Base-by-base conservation (phyloP, 1,140 invertebrate genomes). In the Drosophila chauvacae region DNA sequence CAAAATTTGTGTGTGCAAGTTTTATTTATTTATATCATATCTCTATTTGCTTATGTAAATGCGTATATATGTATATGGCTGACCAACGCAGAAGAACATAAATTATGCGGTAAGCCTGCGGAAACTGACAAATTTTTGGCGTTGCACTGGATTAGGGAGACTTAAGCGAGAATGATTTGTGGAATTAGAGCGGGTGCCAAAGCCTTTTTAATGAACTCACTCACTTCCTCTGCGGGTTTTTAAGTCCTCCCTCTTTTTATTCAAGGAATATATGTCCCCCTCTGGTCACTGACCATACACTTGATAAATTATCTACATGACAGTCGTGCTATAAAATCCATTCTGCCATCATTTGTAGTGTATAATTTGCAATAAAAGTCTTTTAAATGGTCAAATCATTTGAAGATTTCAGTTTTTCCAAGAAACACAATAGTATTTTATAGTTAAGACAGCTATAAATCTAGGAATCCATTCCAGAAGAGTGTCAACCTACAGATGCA, bases 91-190 rank as follows among this genome's bases (percentile, higher is more conserved):
- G 28, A 41, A 20, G 30, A 50, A 42, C 66, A 72, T 72, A 72
- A 72, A 72, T 72, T 60, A 72, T 60, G 53, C 42, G 66, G 26
- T 72, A 72, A 72, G 66, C 69, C 66, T 44, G 41, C 58, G 44
- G 53, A 60, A 72, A 72, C 66, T 51, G 69, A 72, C 69, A 72
- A 72, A 72, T 72, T 72, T 60, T 72, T 72, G 44, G 66, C 69
- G 65, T 70, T 72, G 66, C 66, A 60, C 53, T 72, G 66, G 69
- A 59, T 72, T 72, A 72, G 18, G 65, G 37, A 14, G 65, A 53
- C 63, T 69, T 72, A 39, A 23, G 35, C 37, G 66, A 18, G 69
- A 72, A 72, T 72, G 69, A 72, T 72, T 72, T 72, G 69, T 72
- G 55, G 69, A 60, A 59, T 72, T 60, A 20, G 53, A 71, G 39